Evolutionary conservation across 2,113 vertebrate species (phyloP).

Genomic region (Pardalotus punctatus): DNA sequence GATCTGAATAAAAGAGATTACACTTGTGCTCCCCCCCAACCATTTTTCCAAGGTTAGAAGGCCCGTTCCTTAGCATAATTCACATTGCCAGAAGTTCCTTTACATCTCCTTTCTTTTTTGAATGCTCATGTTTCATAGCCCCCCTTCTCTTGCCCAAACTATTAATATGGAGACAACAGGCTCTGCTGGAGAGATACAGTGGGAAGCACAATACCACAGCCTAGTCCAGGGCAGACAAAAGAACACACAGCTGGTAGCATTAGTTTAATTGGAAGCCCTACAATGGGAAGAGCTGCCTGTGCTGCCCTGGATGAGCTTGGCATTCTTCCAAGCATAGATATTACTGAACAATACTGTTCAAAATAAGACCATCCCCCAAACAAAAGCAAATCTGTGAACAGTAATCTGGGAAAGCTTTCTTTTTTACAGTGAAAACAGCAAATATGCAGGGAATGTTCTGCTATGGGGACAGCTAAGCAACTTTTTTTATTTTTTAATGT

Average conservation of each 20-base stretch:
- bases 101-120: not conserved
- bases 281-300: conserved; percentile 40
- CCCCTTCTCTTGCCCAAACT: not conserved
- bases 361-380: not conserved
- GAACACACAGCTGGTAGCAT: conserved; percentile 38
- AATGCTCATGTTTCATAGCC: not conserved
- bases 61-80: not conserved
- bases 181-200: conserved; percentile 2
- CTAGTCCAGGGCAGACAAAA: conserved; percentile 14
- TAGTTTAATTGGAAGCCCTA: conserved; percentile 27
- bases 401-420: not conserved
- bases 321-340: conserved; percentile 24
- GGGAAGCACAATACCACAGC: not conserved
- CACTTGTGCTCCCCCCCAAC: not conserved
- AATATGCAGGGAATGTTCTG: not conserved
- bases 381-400: not conserved
- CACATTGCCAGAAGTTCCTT: not conserved
- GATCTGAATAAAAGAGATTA: not conserved
- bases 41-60: not conserved
- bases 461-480: not conserved
- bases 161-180: conserved; percentile 1
- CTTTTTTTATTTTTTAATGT: not conserved
- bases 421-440: not conserved
- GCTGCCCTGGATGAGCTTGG: conserved; percentile 42
- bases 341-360: conserved; percentile 8